Evolutionary conservation across 2,888 invertebrate species (phyloP).

Genomic region (Mythimna loreyi): DNA sequence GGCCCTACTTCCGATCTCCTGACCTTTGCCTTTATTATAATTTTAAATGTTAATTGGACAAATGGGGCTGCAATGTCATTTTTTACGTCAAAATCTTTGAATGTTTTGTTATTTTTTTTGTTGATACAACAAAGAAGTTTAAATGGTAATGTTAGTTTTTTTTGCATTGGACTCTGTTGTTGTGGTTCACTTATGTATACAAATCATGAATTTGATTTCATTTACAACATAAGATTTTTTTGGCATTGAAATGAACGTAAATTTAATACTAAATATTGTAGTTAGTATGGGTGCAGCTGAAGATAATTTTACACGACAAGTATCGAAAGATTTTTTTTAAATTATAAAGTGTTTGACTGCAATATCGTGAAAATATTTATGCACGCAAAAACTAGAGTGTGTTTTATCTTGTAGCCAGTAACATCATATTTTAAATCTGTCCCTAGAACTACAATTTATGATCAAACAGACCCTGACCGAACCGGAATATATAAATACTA

Average conservation of each 20-base stretch:
- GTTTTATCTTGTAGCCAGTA: not conserved
- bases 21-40: constrained; percentile 61
- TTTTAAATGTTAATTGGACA: constrained; percentile 61
- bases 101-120: constrained; percentile 22
- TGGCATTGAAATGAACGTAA: not conserved
- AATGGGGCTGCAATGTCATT: constrained; percentile 49
- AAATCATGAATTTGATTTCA: not conserved
- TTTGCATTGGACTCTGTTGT: not conserved
- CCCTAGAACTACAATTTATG: constrained; percentile 36
- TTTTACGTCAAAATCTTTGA: constrained; percentile 34
- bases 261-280: not conserved
- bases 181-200: not conserved
- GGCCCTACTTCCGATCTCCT: constrained; percentile 72
- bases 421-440: constrained; percentile 5
- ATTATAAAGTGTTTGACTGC: too few relatives aligned
- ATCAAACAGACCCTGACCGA: constrained; percentile 35
- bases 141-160: constrained; percentile 5
- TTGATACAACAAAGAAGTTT: not conserved
- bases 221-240: not conserved
- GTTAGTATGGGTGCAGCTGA: not conserved
- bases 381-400: too few relatives aligned
- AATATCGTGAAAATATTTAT: too few relatives aligned
- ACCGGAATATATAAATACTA: constrained; percentile 31
- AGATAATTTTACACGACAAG: too few relatives aligned
- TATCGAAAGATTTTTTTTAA: too few relatives aligned